Evolutionary conservation across 2,888 invertebrate species (phyloP), one percentile per base, ranked within the genome.

Genomic region (Dilophus febrilis): DNA sequence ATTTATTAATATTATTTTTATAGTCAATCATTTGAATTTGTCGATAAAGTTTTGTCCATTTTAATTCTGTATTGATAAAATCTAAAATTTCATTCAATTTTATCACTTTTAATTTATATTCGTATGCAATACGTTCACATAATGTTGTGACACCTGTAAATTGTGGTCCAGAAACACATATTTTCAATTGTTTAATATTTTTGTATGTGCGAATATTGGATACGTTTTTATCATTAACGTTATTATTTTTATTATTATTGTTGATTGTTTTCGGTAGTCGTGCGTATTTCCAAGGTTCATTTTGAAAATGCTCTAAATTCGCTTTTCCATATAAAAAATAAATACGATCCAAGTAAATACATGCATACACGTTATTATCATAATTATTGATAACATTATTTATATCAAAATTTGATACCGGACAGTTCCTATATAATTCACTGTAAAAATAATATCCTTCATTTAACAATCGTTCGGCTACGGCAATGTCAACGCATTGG

Each of bases 101-200:
- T 40, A 77, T 57, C 33, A 68, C 57, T 47, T 69, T 55, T 42
- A 75, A 53, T 18, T 70, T 70, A 47, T 69, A 68, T 44, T 64
- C 64, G 17, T 61, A 57, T 3, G 66, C 61, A 22, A 76, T 61
- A 48, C 72, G 65, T 36, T 63, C 56, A 4, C 72, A 66, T 30
- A 78, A 51, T 4, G 61, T 58, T 38, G 71, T 70, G 59, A 71
- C 73, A 1, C 77, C 77, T 26, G 67, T 70, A 52, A 72, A 74
- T 3, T 75, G 72, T 16, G 74, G 66, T 6, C 77, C 77, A 37
- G 71, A 67, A 18, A 77, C 53, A 19, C 67, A 63, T 35, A 77
- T 55, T 47, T 64, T 64, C 11, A 71, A 55, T 3, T 72, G 70
- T 46, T 67, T 59, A 42, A 66, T 51, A n/a, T 65, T 64, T 48